Base-by-base conservation (phyloP, 1,140 invertebrate species). In the Drosophila littoralis region DNA sequence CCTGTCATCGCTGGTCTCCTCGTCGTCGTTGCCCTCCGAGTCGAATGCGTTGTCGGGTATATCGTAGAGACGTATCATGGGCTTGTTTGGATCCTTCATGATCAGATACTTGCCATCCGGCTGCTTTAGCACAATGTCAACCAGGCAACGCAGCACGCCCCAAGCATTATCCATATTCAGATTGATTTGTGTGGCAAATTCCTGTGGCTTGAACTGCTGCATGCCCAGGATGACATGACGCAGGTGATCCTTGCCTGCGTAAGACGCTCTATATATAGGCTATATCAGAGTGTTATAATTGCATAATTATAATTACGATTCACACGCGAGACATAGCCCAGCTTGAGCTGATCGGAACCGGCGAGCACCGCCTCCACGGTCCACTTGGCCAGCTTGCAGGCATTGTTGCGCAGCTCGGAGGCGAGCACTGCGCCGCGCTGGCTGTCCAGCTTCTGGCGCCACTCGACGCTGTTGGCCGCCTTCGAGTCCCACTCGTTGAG, bases 81-180 rank as follows among this genome's bases (percentile, higher is more conserved):
- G 97, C 95, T 99, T 99, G 92, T 99, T 99, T 0, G 99, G 99
- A 93, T 99, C 99, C 93, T 99, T 99, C 97, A 99, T 98, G 57
- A 99, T 98, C 60, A 99, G 94, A 92, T 99, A 99, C 92, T 97
- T 97, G 73, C 99, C 99, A 92, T 99, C 97, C 76, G 98, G 97
- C 90, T 99, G 97, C 92, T 98, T 98, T 96, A 99, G 98, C 81
- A 98, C 98, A 63, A 98, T 97, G 92, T 99, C 98, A 81, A 99
- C 97, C 74, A 99, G 98, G 92, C 98, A 99, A 12, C 98, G 95
- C 10, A 99, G 93, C 59, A 99, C 98, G 70, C 98, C 99, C 99
- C 99, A 99, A 2, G 97, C 98, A 93, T 99, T 99, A 91, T 99
- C 99, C 98, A 99, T 98, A 90, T 98, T 99, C 69, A 99, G 93